Conservation (phyloP, 2,113 vertebrate species). For the Notarius quadriscutis region DNA sequence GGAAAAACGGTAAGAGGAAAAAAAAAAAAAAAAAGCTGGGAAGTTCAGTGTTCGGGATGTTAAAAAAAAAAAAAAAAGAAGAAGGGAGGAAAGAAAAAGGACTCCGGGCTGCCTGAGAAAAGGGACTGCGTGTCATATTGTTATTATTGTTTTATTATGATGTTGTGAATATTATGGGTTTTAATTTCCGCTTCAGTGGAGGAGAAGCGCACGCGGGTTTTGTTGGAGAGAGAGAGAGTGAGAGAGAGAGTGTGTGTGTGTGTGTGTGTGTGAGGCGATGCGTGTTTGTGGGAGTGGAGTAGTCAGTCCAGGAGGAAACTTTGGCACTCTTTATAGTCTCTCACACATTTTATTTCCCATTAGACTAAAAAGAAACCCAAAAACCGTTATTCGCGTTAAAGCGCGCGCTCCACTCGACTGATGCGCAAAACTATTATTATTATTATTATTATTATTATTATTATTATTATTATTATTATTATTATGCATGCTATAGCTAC, state of each 20-base stretch:
- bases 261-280: neutral
- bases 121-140: neutral
- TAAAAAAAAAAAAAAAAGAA: conserved; percentile 45
- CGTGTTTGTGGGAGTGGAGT: neutral
- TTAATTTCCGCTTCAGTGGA: neutral
- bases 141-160: too few species aligned
- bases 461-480: too few species aligned
- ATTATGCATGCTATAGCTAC: neutral
- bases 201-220: neutral
- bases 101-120: neutral
- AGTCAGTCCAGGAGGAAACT: conserved; percentile 62
- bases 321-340: conserved; percentile 44
- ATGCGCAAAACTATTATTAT: too few species aligned
- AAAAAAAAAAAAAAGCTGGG: conserved; percentile 11
- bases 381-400: conserved; percentile 39
- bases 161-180: neutral
- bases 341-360: conserved; percentile 47
- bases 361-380: conserved; percentile 34
- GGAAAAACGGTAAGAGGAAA: conserved; percentile 94
- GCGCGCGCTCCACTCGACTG: neutral
- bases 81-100: neutral
- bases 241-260: neutral
- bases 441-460: too few species aligned
- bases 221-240: neutral
- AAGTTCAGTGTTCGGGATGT: conserved; percentile 24